Conservation (phyloP, 2,797 vertebrate genomes). For the Propithecus perrieri region DNA sequence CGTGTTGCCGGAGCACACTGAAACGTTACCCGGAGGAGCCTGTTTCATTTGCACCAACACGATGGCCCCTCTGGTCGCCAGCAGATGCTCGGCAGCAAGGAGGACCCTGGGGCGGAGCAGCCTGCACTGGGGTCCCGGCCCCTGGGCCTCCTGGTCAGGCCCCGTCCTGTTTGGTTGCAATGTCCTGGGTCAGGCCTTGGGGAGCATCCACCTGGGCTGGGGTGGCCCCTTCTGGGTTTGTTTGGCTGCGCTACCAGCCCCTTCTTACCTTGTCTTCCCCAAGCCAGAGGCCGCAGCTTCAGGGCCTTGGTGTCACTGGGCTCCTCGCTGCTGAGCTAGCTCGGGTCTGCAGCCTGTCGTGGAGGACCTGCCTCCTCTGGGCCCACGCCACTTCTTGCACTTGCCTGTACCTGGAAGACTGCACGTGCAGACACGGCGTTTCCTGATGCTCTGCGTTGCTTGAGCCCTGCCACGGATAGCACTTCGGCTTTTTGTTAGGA, state of each 20-base stretch:
- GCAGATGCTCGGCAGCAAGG: not conserved
- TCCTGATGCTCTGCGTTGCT: fast-evolving
- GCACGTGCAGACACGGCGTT: fast-evolving
- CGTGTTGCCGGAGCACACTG: not conserved
- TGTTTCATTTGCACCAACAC: fast-evolving
- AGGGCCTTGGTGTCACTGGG: too few relatives aligned
- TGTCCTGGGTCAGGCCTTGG: too few relatives aligned
- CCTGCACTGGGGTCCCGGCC: too few relatives aligned
- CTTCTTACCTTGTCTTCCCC: too few relatives aligned
- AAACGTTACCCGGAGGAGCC: fast-evolving
- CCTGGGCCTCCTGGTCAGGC: not conserved
- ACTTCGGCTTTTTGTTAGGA: too few relatives aligned
- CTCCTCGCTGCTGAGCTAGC: too few relatives aligned
- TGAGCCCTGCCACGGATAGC: fast-evolving
- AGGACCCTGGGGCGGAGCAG: not conserved
- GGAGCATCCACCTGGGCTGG: too few relatives aligned
- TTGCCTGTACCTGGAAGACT: not conserved
- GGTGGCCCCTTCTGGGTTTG: too few relatives aligned
- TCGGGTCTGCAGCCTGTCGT: not conserved
- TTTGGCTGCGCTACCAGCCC: too few relatives aligned
- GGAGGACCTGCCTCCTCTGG: too few relatives aligned
- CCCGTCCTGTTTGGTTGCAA: too few relatives aligned
- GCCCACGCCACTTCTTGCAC: fast-evolving
- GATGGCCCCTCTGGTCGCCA: fast-evolving
- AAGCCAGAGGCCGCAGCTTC: too few relatives aligned